Percentiles rank a stretch among this genome's conserved stretches.
Evolutionary conservation across 2,888 invertebrate species (phyloP).

Genomic region (Villa cingulata): DNA sequence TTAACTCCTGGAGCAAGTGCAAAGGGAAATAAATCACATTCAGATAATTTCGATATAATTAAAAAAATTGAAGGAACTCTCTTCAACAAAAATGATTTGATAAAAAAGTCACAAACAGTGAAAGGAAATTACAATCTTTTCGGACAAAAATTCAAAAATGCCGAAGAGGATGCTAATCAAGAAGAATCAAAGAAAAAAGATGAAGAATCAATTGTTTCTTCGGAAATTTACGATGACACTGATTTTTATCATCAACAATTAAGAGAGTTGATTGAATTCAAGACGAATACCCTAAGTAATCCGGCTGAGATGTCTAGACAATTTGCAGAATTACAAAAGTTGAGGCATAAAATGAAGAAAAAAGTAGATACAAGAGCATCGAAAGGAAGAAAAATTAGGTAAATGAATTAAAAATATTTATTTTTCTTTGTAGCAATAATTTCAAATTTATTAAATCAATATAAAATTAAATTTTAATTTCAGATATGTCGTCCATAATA

Average conservation of each 20-base stretch:
- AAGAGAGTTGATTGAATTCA: slow-evolving; percentile 82
- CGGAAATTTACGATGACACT: slow-evolving; percentile 89
- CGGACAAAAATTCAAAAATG: slow-evolving; percentile 23
- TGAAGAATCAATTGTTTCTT: slow-evolving; percentile 43
- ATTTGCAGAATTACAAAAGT: slow-evolving; percentile 82
- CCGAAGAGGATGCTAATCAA: slow-evolving; percentile 19
- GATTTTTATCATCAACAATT: slow-evolving; percentile 94
- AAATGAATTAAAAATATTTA: neutral
- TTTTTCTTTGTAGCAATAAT: neutral
- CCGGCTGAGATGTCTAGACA: slow-evolving; percentile 76
- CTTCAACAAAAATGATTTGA: slow-evolving; percentile 58
- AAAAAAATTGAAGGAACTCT: slow-evolving; percentile 75
- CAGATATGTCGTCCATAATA: slow-evolving; percentile 64
- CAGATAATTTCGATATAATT: slow-evolving; percentile 39
- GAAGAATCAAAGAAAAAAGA: slow-evolving; percentile 27
- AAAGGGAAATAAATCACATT: slow-evolving; percentile 35
- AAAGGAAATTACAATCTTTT: slow-evolving; percentile 58
- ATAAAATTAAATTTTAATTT: slow-evolving; percentile 2
- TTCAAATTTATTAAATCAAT: neutral
- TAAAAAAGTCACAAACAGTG: slow-evolving; percentile 66
- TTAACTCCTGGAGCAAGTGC: slow-evolving; percentile 49
- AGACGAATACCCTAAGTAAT: slow-evolving; percentile 69
- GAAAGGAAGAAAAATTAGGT: slow-evolving; percentile 79
- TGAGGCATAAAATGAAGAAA: slow-evolving; percentile 81
- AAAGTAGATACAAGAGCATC: slow-evolving; percentile 88